These are phyloP conservation scores for Gouania willdenowi DNA, from an alignment of 2,797 vertebrate genomes.

Conservation along the genomic window DNA sequence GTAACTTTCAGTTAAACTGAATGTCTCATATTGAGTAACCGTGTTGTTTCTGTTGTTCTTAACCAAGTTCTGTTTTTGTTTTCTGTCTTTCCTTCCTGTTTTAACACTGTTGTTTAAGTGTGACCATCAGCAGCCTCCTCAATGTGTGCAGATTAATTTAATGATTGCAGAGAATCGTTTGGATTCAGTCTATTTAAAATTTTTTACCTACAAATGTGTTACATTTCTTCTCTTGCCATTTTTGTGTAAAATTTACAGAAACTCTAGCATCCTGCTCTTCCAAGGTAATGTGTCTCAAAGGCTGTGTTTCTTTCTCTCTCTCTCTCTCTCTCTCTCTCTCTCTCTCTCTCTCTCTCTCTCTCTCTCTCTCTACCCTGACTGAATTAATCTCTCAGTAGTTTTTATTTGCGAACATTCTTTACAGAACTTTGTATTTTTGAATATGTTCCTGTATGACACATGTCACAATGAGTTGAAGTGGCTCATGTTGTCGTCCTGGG, in stretches of 20 bases:
- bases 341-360: conserved; percentile 59
- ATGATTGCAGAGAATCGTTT: conserved; percentile 82
- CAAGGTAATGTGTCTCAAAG: conserved; percentile 99
- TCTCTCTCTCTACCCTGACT: conserved; percentile 72
- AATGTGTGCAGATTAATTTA: conserved; percentile 70
- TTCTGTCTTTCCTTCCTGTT: conserved; percentile 30
- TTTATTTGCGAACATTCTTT: conserved; percentile 52
- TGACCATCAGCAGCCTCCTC: conserved; percentile 41
- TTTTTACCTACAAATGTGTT: conserved; percentile 95
- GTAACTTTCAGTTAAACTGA: conserved; percentile 53
- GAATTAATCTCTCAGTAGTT: conserved; percentile 72
- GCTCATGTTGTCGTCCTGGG: conserved; percentile 19
- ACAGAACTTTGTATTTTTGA: conserved; percentile 31
- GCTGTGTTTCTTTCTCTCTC: conserved; percentile 84
- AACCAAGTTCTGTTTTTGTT: conserved; percentile 16
- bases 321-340: conserved; percentile 29
- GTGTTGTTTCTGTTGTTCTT: conserved; percentile 11
- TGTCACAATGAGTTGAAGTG: conserved; percentile 27
- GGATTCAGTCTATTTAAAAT: conserved; percentile 85
- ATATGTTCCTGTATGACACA: conserved; percentile 22
- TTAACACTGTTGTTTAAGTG: conserved; percentile 48
- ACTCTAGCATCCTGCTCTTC: conserved; percentile 98
- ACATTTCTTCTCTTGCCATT: conserved; percentile 99
- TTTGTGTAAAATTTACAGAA: conserved; percentile 99
- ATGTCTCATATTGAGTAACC: background rate